Base-by-base conservation (phyloP, 2,888 invertebrate species). In the Lycaena phlaeas region DNA sequence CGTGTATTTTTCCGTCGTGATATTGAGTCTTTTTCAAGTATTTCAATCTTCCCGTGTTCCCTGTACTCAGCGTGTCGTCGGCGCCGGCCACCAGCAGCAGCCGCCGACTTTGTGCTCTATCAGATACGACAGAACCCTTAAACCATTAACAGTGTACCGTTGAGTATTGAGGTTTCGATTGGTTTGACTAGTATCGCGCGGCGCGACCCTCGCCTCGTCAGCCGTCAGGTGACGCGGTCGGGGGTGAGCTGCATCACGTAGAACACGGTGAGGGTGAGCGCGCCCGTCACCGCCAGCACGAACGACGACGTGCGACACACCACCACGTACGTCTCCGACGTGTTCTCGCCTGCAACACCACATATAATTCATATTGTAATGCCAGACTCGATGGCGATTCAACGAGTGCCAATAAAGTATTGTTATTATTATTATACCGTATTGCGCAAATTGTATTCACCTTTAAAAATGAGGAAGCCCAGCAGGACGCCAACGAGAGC, bases 401-500 rank as follows among this genome's bases (percentile, higher is more conserved):
- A n/a, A n/a, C n/a, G n/a, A n/a, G n/a, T n/a, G n/a, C n/a, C n/a
- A n/a, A n/a, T n/a, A n/a, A n/a, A n/a, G n/a, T n/a, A n/a, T n/a
- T n/a, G n/a, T n/a, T n/a, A n/a, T n/a, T n/a, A n/a, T n/a, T n/a
- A n/a, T n/a, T n/a, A n/a, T n/a, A n/a, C n/a, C n/a, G n/a, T n/a
- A n/a, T n/a, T n/a, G n/a, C n/a, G n/a, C n/a, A n/a, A n/a, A 11
- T 5, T 9, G 2, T 31, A 37, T 60, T 51, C 40, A 84, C 78
- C 82, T 36, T 64, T 75, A 51, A 86, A 90, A 6, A 89, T 64
- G 7, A 89, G 64, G 42, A 90, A 86, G 4, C 89, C 90, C 2
- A 91, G 56, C 4, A 91, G 73, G 1, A 90, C 69, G 0, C 92
- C 93, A 1, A 88, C 84, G 1, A 88, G 62, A 2, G 90, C 92